Evolutionary conservation across 2,113 vertebrate genomes (phyloP).

Genomic region (Podilymbus podiceps): DNA sequence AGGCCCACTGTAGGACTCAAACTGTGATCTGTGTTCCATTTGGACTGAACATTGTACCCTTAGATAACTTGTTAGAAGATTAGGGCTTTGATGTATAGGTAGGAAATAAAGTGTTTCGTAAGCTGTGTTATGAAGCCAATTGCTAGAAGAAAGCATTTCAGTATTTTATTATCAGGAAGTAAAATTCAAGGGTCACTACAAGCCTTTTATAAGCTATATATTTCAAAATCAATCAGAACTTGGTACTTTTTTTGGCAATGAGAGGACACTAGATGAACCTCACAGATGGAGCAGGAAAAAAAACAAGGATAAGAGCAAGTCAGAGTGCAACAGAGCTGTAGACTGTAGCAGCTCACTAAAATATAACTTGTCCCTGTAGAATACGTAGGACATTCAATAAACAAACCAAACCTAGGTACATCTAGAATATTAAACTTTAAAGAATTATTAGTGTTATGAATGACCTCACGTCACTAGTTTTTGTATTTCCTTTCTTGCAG

Average conservation of each 20-base stretch:
- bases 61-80: background rate
- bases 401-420: background rate
- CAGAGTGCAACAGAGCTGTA: background rate
- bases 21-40: background rate
- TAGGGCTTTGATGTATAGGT: background rate
- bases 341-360: background rate
- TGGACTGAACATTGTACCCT: background rate
- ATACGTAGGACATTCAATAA: background rate
- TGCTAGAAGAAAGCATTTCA: background rate
- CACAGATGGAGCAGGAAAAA: background rate
- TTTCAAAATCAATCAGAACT: background rate
- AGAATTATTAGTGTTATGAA: background rate
- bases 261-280: background rate
- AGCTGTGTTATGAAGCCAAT: background rate
- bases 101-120: background rate
- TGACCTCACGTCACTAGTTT: background rate
- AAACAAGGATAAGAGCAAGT: background rate
- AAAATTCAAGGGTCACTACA: background rate
- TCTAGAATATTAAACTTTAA: background rate
- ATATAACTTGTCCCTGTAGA: background rate
- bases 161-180: background rate
- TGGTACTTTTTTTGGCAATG: background rate
- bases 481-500: background rate
- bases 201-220: background rate
- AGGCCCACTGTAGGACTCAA: background rate